Evolutionary conservation across 2,797 vertebrate species (phyloP), one percentile per base, ranked within the genome.

Genomic region (Semotilus atromaculatus): DNA sequence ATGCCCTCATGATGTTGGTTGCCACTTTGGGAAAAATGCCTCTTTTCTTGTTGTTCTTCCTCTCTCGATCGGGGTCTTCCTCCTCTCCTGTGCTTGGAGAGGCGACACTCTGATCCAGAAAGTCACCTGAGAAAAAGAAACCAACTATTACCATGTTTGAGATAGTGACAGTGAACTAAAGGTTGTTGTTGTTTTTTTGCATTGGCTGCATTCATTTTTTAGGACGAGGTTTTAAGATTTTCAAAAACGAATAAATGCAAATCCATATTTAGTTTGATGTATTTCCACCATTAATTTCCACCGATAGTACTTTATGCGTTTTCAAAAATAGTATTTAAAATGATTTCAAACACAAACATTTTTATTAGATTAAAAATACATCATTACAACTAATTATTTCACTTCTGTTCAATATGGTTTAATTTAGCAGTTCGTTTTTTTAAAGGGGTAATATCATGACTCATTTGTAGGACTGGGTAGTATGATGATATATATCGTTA

Each of bases 21-120:
- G 97, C 97, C 95, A 97, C 97, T 95, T 98, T 98, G 93, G 97
- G 97, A 94, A 98, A 99, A 95, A 99, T 97, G 89, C 97, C 97
- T 92, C 97, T 94, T 91, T 99, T 99, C 93, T 99, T 99, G 95
- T 97, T 97, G 95, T 96, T 96, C 93, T 97, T 96, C 94, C 96
- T 96, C 90, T 98, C 97, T 92, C 96, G 97, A 94, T 98, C 97
- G 84, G 95, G 95, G 95, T 98, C 97, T 89, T 98, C 97, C 89
- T 98, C 97, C 79, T 98, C 97, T 88, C 97, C 97, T 72, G 97
- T 97, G 96, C 97, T 98, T 84, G 97, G 89, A 34, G 89, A 90
- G 26, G 89, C 89, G 18, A 83, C 89, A 7, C 87, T 81, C 38
- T 90, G 87, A 85, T 90, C 89, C 81, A 90, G 60, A 79, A 86